phyloP scores from a whole-genome alignment of 2,113 vertebrate species.

The Gulo gulo region DNA sequence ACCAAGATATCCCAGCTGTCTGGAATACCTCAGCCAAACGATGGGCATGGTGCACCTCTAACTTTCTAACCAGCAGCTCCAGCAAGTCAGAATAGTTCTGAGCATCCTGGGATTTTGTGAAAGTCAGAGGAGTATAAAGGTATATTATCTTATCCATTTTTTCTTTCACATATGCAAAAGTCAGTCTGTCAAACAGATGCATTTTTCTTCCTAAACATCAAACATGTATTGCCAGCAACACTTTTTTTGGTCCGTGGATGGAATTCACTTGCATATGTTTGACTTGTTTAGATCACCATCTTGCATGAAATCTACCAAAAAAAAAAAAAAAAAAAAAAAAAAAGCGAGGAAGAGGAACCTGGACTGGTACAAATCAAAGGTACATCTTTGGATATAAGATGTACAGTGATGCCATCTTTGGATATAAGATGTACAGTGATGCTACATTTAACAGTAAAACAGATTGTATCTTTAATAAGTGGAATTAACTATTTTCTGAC shows the following conservation, averaged over 20 bases:
- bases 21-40: not conserved
- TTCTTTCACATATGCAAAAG: not conserved
- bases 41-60: not conserved
- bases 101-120: not conserved
- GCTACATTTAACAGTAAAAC: not conserved
- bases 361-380: not conserved
- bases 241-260: not conserved
- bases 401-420: not conserved
- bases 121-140: not conserved
- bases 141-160: not conserved
- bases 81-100: not conserved
- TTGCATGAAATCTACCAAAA: not conserved
- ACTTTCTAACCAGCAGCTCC: not conserved
- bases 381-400: not conserved
- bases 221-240: not conserved
- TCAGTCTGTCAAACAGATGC: not conserved
- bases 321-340: not conserved
- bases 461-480: not conserved
- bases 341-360: not conserved
- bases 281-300: not conserved
- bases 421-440: not conserved
- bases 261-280: not conserved
- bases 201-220: not conserved
- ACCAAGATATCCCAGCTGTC: not conserved
- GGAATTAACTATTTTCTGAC: not conserved